Evolutionary conservation across 2,113 vertebrate species (phyloP), one percentile per base, ranked within the genome.

Genomic region (Syngnathus scovelli): DNA sequence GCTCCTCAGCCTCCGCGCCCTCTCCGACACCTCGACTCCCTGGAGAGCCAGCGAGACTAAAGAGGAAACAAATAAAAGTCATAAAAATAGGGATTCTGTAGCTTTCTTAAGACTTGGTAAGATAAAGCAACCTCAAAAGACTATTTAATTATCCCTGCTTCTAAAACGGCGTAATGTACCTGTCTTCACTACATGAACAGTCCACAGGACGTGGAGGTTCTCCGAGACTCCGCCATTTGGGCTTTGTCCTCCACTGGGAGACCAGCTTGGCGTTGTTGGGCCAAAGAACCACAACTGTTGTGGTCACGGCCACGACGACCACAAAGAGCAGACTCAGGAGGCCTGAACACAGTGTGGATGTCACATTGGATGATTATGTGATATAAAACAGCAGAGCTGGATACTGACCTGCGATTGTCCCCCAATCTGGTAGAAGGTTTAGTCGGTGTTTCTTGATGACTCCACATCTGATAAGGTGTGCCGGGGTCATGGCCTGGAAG

Each of bases 161-260:
- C 12, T 27, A 13, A 64, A 64, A 64, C 36, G 6, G 44, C 16
- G 5, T 59, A n/a, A 18, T 37, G 9, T 19, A 92, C 94, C 90
- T 90, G 74, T 93, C 91, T 70, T 72, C 88, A 4, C 87, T 86
- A 55, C 91, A 83, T 19, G 88, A 16, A 68, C 86, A 93, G 39
- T 91, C 90, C 0, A 86, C 59, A 0, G 90, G 92, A 76, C 90
- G 16, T 21, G 85, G 79, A 2, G 93, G 92, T 69, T 93, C 90
- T 0, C 93, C 91, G 21, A 97, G 84, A 62, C 92, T 93, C 71
- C 94, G 93, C 96, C 96, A 98, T 7, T 72, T 92, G 41, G 94
- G 93, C 65, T 90, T 93, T 76, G 83, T 90, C 67, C 68, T 83
- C 82, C 83, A 87, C 60, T 92, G 74, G 5, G 91, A 90, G 60